Base-by-base conservation (phyloP, 2,113 vertebrate species). In the Myotis brandtii region DNA sequence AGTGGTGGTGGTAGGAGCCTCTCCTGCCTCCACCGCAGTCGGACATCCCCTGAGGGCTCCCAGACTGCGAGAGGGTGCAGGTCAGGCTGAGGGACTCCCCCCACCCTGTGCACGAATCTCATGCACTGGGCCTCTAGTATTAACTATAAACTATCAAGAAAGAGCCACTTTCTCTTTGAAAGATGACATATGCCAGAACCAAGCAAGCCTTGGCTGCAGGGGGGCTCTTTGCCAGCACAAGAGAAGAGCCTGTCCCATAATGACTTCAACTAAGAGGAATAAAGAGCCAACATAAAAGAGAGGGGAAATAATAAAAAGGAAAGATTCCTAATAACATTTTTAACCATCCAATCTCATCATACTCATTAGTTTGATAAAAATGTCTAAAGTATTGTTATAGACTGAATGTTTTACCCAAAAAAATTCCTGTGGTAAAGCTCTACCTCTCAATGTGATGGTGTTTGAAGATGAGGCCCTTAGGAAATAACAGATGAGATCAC, bases 131-230 rank as follows among this genome's bases (percentile, higher is more conserved):
- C 46, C 46, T 46, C 46, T 11, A 46, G 10, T 46, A 46, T 66
- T 54, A 89, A 59, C 32, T 23, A 30, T 32, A 56, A 66, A 27
- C 11, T 21, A 46, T 37, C 11, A 59, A 59, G 48, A 89, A 54
- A 94, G 37, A 84, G 59, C 11, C 48, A 69, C 30, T 69, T 75
- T 81, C 67, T 90, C 40, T 81, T 93, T 82, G 82, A 62, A 70
- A 81, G 34, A 30, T 37, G 37, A 5, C 54, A 6, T 11, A 21
- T 40, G 8, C 37, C 27, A 18, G 20, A 83, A 64, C 14, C 43
- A 64, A 94, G 8, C 13, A 82, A 72, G 32, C 50, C 30, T 52
- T 62, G 25, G 17, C 37, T 4, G 1, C 14, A 17, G 20, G 23
- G 25, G 0, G 77, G 83, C 59, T 32, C 13, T 88, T 18, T 88